phyloP scores from a whole-genome alignment of 37 sponge, comb jelly and placozoan species.

The Corticium candelabrum region DNA sequence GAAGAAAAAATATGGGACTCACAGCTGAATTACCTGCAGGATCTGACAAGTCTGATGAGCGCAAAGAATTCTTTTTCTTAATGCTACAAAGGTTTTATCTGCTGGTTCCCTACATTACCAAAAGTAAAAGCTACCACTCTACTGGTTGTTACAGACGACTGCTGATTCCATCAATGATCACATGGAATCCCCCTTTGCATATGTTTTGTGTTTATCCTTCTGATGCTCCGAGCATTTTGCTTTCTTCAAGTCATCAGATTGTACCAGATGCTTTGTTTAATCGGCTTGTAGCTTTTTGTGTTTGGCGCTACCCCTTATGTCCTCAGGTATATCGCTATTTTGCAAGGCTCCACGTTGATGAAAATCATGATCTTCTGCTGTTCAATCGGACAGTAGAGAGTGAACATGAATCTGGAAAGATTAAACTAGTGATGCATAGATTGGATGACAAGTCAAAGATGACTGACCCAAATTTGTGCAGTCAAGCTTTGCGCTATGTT shows the following conservation, averaged over 20 bases:
- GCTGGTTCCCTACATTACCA: neutral
- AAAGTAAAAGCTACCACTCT: neutral
- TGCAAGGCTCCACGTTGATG: neutral
- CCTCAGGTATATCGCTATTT: neutral
- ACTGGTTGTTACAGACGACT: neutral
- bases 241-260: neutral
- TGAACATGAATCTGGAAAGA: neutral
- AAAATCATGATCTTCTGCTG: neutral
- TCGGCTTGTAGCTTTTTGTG: neutral
- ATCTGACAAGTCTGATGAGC: neutral
- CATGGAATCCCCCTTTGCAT: neutral
- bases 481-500: neutral
- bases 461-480: neutral
- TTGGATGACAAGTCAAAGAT: neutral
- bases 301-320: neutral
- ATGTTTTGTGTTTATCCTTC: neutral
- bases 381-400: neutral
- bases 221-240: neutral
- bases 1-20: no score
- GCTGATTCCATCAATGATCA: neutral
- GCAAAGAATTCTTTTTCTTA: neutral
- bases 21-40: no score
- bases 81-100: neutral
- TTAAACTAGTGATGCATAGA: neutral
- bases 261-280: constrained; percentile 8